Evolutionary conservation across 2,888 invertebrate genomes (phyloP).

Genomic region (Eledona agricola): DNA sequence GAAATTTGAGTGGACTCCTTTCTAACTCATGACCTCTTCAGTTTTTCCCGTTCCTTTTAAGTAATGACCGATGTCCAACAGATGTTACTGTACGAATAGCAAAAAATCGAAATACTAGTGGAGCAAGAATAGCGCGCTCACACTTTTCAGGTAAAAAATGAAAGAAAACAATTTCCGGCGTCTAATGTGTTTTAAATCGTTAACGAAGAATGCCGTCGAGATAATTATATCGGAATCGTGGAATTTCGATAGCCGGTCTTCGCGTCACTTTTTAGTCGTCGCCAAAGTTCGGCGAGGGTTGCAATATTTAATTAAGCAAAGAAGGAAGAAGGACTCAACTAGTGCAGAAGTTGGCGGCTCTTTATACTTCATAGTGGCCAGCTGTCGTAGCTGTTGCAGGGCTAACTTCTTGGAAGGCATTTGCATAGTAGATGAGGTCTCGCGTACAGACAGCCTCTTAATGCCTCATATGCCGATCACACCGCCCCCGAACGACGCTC

Average conservation of each 20-base stretch:
- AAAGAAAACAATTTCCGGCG: slow-evolving; percentile 52
- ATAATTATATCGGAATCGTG: slow-evolving; percentile 8
- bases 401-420: slow-evolving; percentile 61
- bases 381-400: slow-evolving; percentile 62
- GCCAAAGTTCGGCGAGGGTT: slow-evolving; percentile 12
- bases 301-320: slow-evolving; percentile 54
- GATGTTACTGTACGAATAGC: slow-evolving; percentile 10
- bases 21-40: slow-evolving; percentile 55
- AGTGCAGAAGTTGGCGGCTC: slow-evolving; percentile 54
- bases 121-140: neutral
- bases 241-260: slow-evolving; percentile 13
- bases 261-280: slow-evolving; percentile 3
- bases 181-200: slow-evolving; percentile 56
- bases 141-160: slow-evolving; percentile 51
- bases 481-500: slow-evolving; percentile 18
- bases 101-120: neutral
- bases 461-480: slow-evolving; percentile 43
- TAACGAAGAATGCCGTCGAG: slow-evolving; percentile 44
- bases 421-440: slow-evolving; percentile 63
- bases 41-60: slow-evolving; percentile 55
- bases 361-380: slow-evolving; percentile 69
- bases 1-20: too few relatives aligned
- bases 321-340: slow-evolving; percentile 47
- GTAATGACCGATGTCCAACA: slow-evolving; percentile 49
- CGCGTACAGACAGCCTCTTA: slow-evolving; percentile 46